These are phyloP conservation scores for Cygnus buccinator DNA, from an alignment of 2,113 vertebrate genomes.

Conservation along the genomic window DNA sequence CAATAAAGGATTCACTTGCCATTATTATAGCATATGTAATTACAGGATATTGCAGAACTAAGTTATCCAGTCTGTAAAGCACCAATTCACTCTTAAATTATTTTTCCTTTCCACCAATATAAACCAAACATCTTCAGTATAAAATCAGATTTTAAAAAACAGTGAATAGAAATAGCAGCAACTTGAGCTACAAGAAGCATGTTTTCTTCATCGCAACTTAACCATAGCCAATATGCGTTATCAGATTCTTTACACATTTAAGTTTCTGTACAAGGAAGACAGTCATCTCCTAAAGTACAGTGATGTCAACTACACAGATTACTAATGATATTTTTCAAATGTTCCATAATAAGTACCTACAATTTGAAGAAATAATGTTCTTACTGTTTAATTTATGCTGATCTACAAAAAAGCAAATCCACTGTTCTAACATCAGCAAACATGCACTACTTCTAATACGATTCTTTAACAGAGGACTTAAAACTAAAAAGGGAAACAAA, in stretches of 20 bases:
- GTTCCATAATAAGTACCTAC: background rate
- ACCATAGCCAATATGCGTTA: background rate
- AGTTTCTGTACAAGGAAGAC: background rate
- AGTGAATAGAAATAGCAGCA: background rate
- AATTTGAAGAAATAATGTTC: background rate
- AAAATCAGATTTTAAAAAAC: background rate
- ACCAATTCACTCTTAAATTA: background rate
- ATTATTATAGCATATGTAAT: background rate
- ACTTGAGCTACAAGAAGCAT: background rate
- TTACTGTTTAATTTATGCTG: background rate
- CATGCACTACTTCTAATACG: no score
- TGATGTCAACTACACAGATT: background rate
- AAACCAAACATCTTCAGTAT: background rate
- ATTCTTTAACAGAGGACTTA: background rate
- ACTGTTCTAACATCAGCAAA: background rate
- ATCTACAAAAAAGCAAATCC: background rate
- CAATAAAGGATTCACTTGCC: background rate
- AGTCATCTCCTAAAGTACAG: background rate
- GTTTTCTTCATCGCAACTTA: background rate
- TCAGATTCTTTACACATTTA: background rate
- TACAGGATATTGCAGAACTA: background rate
- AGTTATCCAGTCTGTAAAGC: background rate
- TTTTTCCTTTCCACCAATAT: background rate
- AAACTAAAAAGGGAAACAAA: background rate
- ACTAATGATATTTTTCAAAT: background rate